Base-by-base conservation (phyloP, 2,888 invertebrate species). In the Folsomia manolachei region DNA sequence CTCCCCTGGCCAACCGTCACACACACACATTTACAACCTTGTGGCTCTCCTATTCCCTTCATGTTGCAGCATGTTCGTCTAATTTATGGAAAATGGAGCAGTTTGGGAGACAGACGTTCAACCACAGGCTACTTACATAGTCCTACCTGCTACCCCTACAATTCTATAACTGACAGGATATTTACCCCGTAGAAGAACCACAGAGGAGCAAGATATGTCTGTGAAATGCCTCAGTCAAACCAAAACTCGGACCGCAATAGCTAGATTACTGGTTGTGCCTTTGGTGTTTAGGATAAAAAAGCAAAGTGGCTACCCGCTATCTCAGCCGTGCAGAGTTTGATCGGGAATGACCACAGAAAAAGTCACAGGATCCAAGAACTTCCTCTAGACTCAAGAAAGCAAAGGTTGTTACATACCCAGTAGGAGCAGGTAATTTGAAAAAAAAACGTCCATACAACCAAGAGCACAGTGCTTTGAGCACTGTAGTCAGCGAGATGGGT, bases 401-500 rank as follows among this genome's bases (percentile, higher is more conserved):
- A 65, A n/a, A 27, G 51, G 14, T 27, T 11, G 19, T 27, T 21
- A 64, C 56, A 68, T 27, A 26, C 62, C 24, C 53, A 69, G 25
- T 69, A 39, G 53, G 68, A 63, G 61, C 51, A 69, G 60, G 25
- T 52, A 69, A 69, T 69, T 27, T 69, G 23, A 25, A 25, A n/a
- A n/a, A n/a, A n/a, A n/a, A n/a, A n/a, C 19, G 70, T 19, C 23
- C 18, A 62, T 63, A 67, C 39, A 18, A 56, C 21, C 21, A 56
- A 7, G 21, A 56, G 56, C 7, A n/a, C n/a, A n/a, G n/a, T n/a
- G n/a, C n/a, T n/a, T n/a, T n/a, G n/a, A n/a, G n/a, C 18, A 51
- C 9, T 11, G 18, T 51, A 71, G 39, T 53, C 60, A 23, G 23
- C 60, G 60, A 60, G 63, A 63, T 68, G 72, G 75, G 70, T 67